These are phyloP conservation scores for Lamprotornis superbus DNA, from an alignment of 2,113 vertebrate species.

Conservation along the genomic window DNA sequence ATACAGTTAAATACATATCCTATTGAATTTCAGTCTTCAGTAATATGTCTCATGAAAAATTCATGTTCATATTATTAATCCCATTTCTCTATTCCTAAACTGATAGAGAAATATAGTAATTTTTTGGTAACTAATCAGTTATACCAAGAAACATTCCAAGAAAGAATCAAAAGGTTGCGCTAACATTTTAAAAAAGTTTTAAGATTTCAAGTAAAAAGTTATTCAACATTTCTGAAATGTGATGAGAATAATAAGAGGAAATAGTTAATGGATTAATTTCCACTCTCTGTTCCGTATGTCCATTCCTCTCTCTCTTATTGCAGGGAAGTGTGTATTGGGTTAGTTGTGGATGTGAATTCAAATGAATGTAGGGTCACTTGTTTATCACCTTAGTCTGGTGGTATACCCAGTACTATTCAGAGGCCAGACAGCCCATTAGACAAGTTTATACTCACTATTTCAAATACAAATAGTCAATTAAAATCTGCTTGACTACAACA, in stretches of 20 bases:
- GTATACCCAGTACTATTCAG: not conserved
- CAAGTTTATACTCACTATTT: not conserved
- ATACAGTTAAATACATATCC: not conserved
- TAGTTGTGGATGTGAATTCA: not conserved
- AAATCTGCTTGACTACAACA: not conserved
- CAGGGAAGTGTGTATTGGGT: not conserved
- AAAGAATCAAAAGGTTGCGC: not conserved
- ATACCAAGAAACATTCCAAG: not conserved
- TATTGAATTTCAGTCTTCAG: not conserved
- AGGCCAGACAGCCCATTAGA: not conserved
- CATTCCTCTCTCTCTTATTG: not conserved
- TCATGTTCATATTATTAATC: not conserved
- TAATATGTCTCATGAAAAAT: slow-evolving; percentile 8
- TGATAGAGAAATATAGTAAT: not conserved
- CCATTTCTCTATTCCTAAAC: not conserved
- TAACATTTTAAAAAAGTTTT: not conserved
- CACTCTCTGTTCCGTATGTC: not conserved
- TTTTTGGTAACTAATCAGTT: not conserved
- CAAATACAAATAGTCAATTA: not conserved
- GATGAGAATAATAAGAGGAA: not conserved
- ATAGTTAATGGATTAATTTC: not conserved
- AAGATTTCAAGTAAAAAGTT: not conserved
- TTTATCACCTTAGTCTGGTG: not conserved
- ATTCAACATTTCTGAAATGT: not conserved
- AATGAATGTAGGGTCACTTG: not conserved